A percentile compares a stretch with the other conserved stretches of the same genome.
Evolutionary conservation across 2,888 invertebrate species (phyloP).

Genomic region (Thymelicus acteon): DNA sequence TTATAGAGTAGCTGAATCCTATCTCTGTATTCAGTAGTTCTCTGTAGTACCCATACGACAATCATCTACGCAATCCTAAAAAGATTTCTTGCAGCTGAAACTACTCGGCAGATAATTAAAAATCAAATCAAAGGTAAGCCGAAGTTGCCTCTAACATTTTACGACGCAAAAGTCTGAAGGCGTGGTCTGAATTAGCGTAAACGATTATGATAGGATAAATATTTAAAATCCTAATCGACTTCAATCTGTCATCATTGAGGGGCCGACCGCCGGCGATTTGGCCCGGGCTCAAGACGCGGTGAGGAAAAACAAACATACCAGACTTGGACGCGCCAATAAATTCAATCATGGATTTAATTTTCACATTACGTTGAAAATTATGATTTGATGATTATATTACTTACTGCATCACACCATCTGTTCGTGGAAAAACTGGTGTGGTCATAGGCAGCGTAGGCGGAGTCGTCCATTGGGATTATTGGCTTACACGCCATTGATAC

Average conservation of each 20-base stretch:
- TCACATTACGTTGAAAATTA: background rate
- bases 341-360: background rate
- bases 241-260: background rate
- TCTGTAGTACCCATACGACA: too few species aligned
- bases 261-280: background rate
- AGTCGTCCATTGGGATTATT: too few species aligned
- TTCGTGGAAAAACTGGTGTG: too few species aligned
- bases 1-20: too few species aligned
- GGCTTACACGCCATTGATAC: too few species aligned
- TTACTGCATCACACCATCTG: background rate
- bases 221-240: conserved; percentile 8
- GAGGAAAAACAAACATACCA: background rate
- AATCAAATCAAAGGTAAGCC: too few species aligned
- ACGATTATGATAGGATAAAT: conserved; percentile 5
- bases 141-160: background rate
- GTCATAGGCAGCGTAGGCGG: too few species aligned
- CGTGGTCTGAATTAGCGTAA: background rate
- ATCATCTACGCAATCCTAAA: too few species aligned
- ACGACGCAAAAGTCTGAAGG: background rate
- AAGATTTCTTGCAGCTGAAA: too few species aligned
- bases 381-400: background rate
- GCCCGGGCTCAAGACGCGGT: background rate
- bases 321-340: background rate
- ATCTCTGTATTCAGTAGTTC: too few species aligned
- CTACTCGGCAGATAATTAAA: too few species aligned